Conservation (phyloP, 1,140 invertebrate genomes). For the Druon quercuslanigerum region DNA sequence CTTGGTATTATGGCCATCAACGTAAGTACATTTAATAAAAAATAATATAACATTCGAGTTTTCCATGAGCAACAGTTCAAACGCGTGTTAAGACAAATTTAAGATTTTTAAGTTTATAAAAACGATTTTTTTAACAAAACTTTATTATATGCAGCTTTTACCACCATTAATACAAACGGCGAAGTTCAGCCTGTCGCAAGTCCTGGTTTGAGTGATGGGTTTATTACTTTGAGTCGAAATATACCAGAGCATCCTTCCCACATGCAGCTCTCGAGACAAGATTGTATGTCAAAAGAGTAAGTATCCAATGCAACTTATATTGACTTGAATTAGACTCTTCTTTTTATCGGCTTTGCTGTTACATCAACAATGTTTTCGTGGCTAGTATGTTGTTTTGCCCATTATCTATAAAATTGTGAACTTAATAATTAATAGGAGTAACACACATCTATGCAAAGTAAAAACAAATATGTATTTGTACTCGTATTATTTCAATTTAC, state of each 20-base stretch:
- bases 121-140: slow-evolving; percentile 32
- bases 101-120: slow-evolving; percentile 18
- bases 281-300: slow-evolving; percentile 73
- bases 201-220: slow-evolving; percentile 68
- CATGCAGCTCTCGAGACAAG: slow-evolving; percentile 64
- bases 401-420: too few relatives aligned
- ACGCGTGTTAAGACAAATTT: not conserved
- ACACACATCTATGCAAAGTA: too few relatives aligned
- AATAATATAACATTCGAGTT: too few relatives aligned
- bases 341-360: too few relatives aligned
- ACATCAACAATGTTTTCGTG: too few relatives aligned
- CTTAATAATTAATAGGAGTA: too few relatives aligned
- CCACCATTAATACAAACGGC: slow-evolving; percentile 62
- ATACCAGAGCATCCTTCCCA: slow-evolving; percentile 61
- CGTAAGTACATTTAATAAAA: slow-evolving; percentile 59
- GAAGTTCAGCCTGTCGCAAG: slow-evolving; percentile 62
- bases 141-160: slow-evolving; percentile 61
- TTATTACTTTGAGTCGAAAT: slow-evolving; percentile 74
- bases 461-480: too few relatives aligned
- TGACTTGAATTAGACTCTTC: too few relatives aligned
- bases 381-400: too few relatives aligned
- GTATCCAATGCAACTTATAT: slow-evolving; percentile 9
- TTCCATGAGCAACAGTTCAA: too few relatives aligned
- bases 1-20: slow-evolving; percentile 75
- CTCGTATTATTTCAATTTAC: too few relatives aligned